These are phyloP conservation scores for Drosophila acutilabella DNA, from an alignment of 2,888 invertebrate genomes.

Conservation along the genomic window DNA sequence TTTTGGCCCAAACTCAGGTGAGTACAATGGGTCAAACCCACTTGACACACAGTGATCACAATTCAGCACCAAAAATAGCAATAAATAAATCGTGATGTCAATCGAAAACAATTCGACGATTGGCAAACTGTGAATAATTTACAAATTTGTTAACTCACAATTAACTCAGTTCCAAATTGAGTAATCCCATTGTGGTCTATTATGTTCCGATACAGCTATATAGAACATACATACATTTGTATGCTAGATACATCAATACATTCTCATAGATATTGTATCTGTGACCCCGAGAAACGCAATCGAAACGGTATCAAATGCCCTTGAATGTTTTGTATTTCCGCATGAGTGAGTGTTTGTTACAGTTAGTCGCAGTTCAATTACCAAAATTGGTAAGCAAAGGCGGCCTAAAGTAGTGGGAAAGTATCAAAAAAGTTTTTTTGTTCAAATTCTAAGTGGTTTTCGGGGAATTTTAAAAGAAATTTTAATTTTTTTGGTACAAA, in stretches of 20 bases:
- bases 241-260: constrained; percentile 8
- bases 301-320: constrained; percentile 65
- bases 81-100: constrained; percentile 64
- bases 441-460: too few relatives aligned
- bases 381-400: constrained; percentile 32
- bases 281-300: constrained; percentile 40
- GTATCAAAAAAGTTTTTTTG: neutral
- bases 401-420: constrained; percentile 35
- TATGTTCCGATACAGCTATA: constrained; percentile 13
- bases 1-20: constrained; percentile 77
- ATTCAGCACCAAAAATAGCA: neutral
- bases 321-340: constrained; percentile 75
- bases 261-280: constrained; percentile 26
- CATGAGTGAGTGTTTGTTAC: constrained; percentile 76
- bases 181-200: constrained; percentile 54
- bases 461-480: too few relatives aligned
- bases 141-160: constrained; percentile 58
- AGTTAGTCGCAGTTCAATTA: constrained; percentile 44
- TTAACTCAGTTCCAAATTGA: constrained; percentile 67
- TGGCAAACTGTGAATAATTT: constrained; percentile 73
- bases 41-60: constrained; percentile 46
- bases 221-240: neutral
- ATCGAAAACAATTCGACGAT: constrained; percentile 59
- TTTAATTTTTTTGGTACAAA: too few relatives aligned
- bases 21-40: constrained; percentile 65